These are phyloP conservation scores for Gadus chalcogrammus DNA, from an alignment of 2,113 vertebrate genomes.

Conservation along the genomic window DNA sequence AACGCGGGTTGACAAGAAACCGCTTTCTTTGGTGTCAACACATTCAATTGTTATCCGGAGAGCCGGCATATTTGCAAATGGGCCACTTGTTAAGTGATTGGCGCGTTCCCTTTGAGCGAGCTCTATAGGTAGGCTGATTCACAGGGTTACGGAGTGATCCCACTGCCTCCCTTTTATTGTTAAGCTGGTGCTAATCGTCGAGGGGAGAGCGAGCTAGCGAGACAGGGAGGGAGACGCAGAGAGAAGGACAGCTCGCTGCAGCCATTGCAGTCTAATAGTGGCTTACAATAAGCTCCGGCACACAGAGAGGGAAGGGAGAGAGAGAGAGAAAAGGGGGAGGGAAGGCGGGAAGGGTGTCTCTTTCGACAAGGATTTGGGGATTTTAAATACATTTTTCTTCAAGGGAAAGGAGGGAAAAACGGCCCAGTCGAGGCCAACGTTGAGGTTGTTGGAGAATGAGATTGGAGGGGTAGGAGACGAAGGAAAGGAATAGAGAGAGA, in stretches of 20 bases:
- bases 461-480: background rate
- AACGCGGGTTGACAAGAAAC: too few species aligned
- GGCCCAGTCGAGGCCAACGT: conserved; percentile 14
- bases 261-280: conserved; percentile 60
- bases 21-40: too few species aligned
- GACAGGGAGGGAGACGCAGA: conserved; percentile 8
- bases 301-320: conserved; percentile 43
- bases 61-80: too few species aligned
- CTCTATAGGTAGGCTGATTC: conserved; percentile 37
- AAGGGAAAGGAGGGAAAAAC: conserved; percentile 47
- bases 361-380: conserved; percentile 66
- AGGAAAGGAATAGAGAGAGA: conserved; percentile 1
- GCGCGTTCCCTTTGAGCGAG: background rate
- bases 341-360: background rate
- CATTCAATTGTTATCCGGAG: too few species aligned
- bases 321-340: too few species aligned
- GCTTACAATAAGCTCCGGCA: conserved; percentile 60
- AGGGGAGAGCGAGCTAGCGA: background rate
- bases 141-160: conserved; percentile 42
- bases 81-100: too few species aligned
- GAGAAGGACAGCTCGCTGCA: conserved; percentile 51
- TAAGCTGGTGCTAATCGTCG: conserved; percentile 52
- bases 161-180: conserved; percentile 49
- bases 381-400: conserved; percentile 65
- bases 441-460: conserved; percentile 13